Evolutionary conservation across 2,113 vertebrate species (phyloP).

Genomic region (Psammodynastes pulverulentus): DNA sequence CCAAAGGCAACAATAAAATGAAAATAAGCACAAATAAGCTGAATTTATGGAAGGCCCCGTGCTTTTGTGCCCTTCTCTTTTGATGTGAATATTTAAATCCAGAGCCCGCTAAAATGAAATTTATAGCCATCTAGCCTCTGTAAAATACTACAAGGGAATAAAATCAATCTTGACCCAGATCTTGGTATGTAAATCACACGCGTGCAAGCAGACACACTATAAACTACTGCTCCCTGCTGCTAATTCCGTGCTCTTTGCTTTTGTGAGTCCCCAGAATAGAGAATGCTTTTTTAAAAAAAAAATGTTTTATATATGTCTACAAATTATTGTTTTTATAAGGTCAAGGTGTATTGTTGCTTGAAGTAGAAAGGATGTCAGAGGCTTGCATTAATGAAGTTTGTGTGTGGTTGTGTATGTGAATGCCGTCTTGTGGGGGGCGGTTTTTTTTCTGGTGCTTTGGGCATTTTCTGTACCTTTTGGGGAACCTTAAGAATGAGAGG

Average conservation of each 20-base stretch:
- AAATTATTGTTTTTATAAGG: conserved; percentile 61
- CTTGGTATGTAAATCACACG: conserved; percentile 61
- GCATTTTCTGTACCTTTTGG: background rate
- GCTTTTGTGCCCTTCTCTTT: conserved; percentile 50
- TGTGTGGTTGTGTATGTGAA: background rate
- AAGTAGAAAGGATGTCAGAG: conserved; percentile 41
- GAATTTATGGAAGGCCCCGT: conserved; percentile 44
- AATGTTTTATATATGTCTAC: conserved; percentile 55
- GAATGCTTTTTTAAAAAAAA: conserved; percentile 28
- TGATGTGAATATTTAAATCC: conserved; percentile 70
- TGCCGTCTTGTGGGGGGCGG: too few species aligned
- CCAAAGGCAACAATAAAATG: conserved; percentile 13
- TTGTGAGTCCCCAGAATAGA: conserved; percentile 38
- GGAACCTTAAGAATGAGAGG: background rate
- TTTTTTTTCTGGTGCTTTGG: conserved; percentile 5
- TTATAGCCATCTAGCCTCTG: conserved; percentile 62
- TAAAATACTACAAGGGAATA: conserved; percentile 66
- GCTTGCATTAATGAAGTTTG: background rate
- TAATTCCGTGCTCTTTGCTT: conserved; percentile 58
- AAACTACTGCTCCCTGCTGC: conserved; percentile 62
- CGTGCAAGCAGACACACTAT: conserved; percentile 1
- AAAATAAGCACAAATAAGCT: conserved; percentile 31
- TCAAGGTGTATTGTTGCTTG: conserved; percentile 51
- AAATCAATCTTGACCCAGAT: conserved; percentile 62
- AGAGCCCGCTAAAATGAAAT: conserved; percentile 55